Evolutionary conservation across 2,888 invertebrate genomes (phyloP).

Genomic region (Calameuta idolon): DNA sequence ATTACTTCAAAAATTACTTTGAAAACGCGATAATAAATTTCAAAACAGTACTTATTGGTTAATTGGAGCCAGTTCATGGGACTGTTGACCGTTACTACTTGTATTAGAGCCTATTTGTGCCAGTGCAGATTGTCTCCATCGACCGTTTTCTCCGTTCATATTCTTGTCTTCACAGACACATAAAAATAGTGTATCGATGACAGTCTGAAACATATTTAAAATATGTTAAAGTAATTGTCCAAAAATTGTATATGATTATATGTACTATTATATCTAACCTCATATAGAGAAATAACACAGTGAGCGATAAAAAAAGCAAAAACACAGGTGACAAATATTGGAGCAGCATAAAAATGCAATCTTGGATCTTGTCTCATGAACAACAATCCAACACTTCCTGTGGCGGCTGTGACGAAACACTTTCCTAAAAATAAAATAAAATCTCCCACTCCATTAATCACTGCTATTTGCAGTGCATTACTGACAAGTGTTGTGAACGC

Average conservation of each 20-base stretch:
- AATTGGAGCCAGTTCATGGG: slow-evolving; percentile 68
- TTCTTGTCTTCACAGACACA: slow-evolving; percentile 95
- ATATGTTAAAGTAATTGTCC: neutral
- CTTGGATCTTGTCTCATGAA: slow-evolving; percentile 79
- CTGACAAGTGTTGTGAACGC: slow-evolving; percentile 87
- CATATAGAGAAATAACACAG: slow-evolving; percentile 91
- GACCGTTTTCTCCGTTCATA: slow-evolving; percentile 80
- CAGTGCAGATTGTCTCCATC: slow-evolving; percentile 61
- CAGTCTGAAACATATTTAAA: slow-evolving; percentile 78
- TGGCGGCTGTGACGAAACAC: slow-evolving; percentile 84
- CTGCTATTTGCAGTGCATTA: slow-evolving; percentile 88
- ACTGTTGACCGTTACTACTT: slow-evolving; percentile 59
- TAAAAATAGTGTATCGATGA: slow-evolving; percentile 91
- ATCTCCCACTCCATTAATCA: slow-evolving; percentile 93
- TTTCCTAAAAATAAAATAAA: slow-evolving; percentile 93
- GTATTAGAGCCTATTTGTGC: slow-evolving; percentile 54
- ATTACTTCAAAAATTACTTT: neutral
- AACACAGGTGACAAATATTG: slow-evolving; percentile 85
- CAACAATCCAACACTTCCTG: slow-evolving; percentile 82
- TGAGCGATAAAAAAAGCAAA: slow-evolving; percentile 94
- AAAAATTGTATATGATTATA: slow-evolving; percentile 14
- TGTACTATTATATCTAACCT: slow-evolving; percentile 72
- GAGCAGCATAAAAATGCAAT: slow-evolving; percentile 86
- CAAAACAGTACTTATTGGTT: slow-evolving; percentile 49
- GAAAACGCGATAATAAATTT: slow-evolving; percentile 12